Evolutionary conservation across 2,113 vertebrate species (phyloP).

Genomic region (Emberiza fucata): DNA sequence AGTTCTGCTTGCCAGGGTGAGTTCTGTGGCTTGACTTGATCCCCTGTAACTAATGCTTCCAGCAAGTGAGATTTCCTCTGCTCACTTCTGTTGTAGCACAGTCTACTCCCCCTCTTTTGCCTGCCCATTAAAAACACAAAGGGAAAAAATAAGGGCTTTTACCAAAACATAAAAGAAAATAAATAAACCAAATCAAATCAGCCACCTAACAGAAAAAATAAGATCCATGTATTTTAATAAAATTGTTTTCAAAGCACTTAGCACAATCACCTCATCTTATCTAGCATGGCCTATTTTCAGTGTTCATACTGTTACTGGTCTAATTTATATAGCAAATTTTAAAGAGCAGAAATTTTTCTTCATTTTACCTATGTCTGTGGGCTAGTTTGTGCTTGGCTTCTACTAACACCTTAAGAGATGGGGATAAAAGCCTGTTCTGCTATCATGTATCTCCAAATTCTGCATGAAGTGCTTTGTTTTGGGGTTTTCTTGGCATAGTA

Average conservation of each 20-base stretch:
- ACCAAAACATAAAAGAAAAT: background rate
- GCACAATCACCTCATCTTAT: background rate
- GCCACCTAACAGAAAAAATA: background rate
- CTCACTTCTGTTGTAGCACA: background rate
- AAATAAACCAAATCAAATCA: background rate
- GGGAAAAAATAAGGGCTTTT: background rate
- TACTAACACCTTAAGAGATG: background rate
- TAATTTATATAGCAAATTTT: background rate
- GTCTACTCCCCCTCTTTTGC: background rate
- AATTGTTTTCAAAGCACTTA: background rate
- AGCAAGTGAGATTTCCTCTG: background rate
- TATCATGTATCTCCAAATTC: background rate
- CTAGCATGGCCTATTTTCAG: background rate
- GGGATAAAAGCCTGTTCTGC: background rate
- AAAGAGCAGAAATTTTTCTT: background rate
- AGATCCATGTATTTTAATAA: background rate
- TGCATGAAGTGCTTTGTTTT: background rate
- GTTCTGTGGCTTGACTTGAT: background rate
- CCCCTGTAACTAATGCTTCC: background rate
- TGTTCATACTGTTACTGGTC: background rate
- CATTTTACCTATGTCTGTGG: background rate
- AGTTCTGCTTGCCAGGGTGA: background rate
- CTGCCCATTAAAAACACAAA: background rate
- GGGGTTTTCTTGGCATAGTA: background rate
- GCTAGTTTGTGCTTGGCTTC: background rate